These are phyloP conservation scores for Himalopsyche phryganea DNA, from an alignment of 1,140 invertebrate species.

Conservation along the genomic window DNA sequence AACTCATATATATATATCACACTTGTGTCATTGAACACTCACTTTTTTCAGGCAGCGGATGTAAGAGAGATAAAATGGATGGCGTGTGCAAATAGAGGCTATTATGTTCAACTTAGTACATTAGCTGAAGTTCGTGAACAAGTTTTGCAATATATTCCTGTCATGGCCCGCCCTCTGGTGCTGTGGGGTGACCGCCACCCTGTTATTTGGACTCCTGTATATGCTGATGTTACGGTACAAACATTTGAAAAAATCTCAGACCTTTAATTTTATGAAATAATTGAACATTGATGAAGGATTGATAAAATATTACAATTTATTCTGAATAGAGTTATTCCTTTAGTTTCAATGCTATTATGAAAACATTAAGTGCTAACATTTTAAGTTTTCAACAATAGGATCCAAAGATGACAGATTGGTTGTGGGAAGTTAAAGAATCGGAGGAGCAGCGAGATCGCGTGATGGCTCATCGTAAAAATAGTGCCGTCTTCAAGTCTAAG, in stretches of 20 bases:
- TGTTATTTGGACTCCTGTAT: slow-evolving; percentile 87
- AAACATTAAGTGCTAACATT: too few relatives aligned
- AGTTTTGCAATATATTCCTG: slow-evolving; percentile 87
- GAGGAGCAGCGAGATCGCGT: slow-evolving; percentile 71
- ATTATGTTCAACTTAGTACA: slow-evolving; percentile 90
- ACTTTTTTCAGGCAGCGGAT: slow-evolving; percentile 59
- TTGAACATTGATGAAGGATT: too few relatives aligned
- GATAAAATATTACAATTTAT: too few relatives aligned
- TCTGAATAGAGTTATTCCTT: too few relatives aligned
- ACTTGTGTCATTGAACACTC: too few relatives aligned
- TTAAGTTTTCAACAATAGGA: slow-evolving; percentile 57
- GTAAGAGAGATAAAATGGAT: slow-evolving; percentile 90
- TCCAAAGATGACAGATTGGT: slow-evolving; percentile 83
- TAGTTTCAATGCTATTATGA: too few relatives aligned
- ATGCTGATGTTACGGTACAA: slow-evolving; percentile 79
- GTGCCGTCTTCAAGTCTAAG: slow-evolving; percentile 51
- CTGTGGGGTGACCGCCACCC: slow-evolving; percentile 74
- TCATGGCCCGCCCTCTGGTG: slow-evolving; percentile 85
- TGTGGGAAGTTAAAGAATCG: slow-evolving; percentile 80
- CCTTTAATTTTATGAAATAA: too few relatives aligned
- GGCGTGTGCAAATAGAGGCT: slow-evolving; percentile 92
- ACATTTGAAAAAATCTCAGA: too few relatives aligned
- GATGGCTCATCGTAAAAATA: slow-evolving; percentile 57
- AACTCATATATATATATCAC: too few relatives aligned
- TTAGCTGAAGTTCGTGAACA: slow-evolving; percentile 91